Conservation (phyloP, 1,140 invertebrate species). For the Epicauta chinensis region DNA sequence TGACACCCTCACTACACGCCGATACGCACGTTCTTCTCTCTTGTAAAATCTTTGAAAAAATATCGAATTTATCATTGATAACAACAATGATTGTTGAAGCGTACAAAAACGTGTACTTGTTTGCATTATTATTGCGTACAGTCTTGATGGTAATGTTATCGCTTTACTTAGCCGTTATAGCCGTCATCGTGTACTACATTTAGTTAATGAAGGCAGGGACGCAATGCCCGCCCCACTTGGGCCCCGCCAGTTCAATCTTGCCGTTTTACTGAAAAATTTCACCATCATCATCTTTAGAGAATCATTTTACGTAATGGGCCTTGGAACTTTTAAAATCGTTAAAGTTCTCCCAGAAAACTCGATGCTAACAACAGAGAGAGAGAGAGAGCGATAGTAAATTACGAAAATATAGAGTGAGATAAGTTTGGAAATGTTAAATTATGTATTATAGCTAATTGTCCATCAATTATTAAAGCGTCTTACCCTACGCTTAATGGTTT, state of each 20-base stretch:
- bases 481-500: not conserved
- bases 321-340: slow-evolving; percentile 16
- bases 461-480: slow-evolving; percentile 12
- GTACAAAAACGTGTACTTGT: too few species aligned
- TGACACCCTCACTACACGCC: too few species aligned
- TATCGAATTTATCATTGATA: too few species aligned
- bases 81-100: too few species aligned
- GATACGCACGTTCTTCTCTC: too few species aligned
- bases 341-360: not conserved
- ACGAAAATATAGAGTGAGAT: slow-evolving; percentile 10
- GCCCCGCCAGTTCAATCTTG: not conserved
- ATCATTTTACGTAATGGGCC: slow-evolving; percentile 4
- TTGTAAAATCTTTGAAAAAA: too few species aligned
- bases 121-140: too few species aligned
- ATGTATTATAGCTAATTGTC: slow-evolving; percentile 15
- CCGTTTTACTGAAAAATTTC: not conserved
- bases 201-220: slow-evolving; percentile 9
- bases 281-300: too few species aligned
- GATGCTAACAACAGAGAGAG: too few species aligned
- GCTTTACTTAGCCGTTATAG: too few species aligned
- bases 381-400: not conserved
- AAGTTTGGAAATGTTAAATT: slow-evolving; percentile 8
- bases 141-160: too few species aligned
- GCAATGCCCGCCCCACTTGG: slow-evolving; percentile 2
- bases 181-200: slow-evolving; percentile 1